These are phyloP conservation scores for Eupithecia subfuscata DNA, from an alignment of 2,888 invertebrate genomes.

Conservation along the genomic window DNA sequence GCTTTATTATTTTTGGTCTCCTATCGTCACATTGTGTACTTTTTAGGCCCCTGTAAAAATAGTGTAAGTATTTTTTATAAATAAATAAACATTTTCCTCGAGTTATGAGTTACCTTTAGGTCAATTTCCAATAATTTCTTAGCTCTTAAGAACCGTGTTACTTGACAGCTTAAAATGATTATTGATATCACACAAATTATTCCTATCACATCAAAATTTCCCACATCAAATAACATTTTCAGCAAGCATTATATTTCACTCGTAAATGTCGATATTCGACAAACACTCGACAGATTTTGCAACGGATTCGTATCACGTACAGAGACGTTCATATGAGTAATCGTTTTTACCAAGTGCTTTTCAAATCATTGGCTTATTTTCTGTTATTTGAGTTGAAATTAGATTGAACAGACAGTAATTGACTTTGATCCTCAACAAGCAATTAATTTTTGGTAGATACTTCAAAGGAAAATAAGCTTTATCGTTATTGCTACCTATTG, in stretches of 20 bases:
- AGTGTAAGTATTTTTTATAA: too few species aligned
- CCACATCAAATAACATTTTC: constrained; percentile 19
- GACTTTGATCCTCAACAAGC: background rate
- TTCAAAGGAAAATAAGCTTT: background rate
- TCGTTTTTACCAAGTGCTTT: constrained; percentile 27
- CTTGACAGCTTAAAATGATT: background rate
- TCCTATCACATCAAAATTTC: background rate
- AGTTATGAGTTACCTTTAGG: background rate
- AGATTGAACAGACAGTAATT: background rate
- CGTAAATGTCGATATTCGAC: constrained; percentile 40
- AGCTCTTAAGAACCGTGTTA: background rate
- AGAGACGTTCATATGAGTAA: constrained; percentile 33
- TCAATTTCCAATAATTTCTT: background rate
- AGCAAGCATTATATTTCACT: constrained; percentile 34
- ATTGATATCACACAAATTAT: background rate
- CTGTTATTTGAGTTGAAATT: constrained; percentile 8
- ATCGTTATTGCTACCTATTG: background rate
- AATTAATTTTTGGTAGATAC: background rate
- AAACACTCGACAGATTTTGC: constrained; percentile 31
- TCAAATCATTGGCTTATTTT: constrained; percentile 26
- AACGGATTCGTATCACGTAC: constrained; percentile 30
- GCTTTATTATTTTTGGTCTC: too few species aligned
- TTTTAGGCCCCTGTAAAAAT: too few species aligned
- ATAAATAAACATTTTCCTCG: too few species aligned
- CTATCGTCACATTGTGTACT: background rate